Percentiles rank a stretch among this genome's conserved stretches.
Conservation (phyloP, 2,888 invertebrate genomes). For the Callinectes sapidus region DNA sequence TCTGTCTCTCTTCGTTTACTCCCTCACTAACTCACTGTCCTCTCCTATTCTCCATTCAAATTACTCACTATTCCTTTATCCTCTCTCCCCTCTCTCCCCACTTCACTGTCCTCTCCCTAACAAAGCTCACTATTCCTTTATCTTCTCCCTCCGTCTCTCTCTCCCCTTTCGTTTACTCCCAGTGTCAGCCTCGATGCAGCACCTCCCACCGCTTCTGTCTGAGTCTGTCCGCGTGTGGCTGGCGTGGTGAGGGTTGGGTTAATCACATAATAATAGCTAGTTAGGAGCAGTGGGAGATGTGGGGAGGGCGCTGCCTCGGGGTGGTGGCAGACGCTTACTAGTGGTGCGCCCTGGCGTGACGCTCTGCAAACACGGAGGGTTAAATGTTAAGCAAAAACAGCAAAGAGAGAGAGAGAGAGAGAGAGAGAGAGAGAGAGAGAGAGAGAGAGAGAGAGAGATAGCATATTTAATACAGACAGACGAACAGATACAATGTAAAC, state of each 20-base stretch:
- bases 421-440: not conserved
- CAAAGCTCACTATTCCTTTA: too few species aligned
- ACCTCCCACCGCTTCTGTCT: not conserved
- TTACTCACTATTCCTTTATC: not conserved
- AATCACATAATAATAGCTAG: constrained; percentile 31
- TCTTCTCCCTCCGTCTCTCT: too few species aligned
- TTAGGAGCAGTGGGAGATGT: not conserved
- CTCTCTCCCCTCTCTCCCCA: not conserved
- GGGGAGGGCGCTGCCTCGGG: not conserved
- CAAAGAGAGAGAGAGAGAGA: not conserved
- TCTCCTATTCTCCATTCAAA: not conserved
- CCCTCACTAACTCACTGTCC: not conserved
- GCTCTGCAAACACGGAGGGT: not conserved
- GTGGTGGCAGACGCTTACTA: not conserved
- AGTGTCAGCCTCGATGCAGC: not conserved
- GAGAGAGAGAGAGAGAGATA: not conserved
- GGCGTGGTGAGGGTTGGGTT: constrained; percentile 19
- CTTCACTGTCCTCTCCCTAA: not conserved
- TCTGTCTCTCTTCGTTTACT: not conserved
- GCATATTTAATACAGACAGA: not conserved
- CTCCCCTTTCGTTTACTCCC: not conserved
- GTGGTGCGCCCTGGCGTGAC: not conserved
- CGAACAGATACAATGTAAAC: not conserved
- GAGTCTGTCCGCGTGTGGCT: constrained; percentile 23
- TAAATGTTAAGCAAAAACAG: not conserved